Base-by-base conservation (phyloP, 2,113 vertebrate species). In the Dicrurus megarhynchus region DNA sequence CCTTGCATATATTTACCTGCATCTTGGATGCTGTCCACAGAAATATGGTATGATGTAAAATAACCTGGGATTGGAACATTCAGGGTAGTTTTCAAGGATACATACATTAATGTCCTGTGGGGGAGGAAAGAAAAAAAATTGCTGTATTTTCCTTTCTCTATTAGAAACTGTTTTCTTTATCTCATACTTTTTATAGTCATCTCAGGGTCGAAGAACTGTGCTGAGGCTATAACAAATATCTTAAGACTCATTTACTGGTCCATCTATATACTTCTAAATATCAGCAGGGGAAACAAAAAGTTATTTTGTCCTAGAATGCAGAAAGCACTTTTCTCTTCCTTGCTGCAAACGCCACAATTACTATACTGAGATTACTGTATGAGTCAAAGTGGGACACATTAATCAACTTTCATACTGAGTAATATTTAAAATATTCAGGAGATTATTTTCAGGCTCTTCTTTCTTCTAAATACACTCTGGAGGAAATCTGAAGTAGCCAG, bases 1-100 rank as follows among this genome's bases (percentile, higher is more conserved):
- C 7, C 21, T 70, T 74, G 28, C 32, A 46, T 41, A 33, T 81
- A 84, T 59, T 96, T 98, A 99, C 99, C 99, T 99, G 99, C 99
- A 99, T 97, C 99, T 98, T 90, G 99, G 99, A 97, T 99, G 99
- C 91, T 99, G 99, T 96, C 99, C 99, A 97, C 99, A 99, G 97
- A 99, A 99, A 90, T 99, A 99, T 0, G 99, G 99, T 60, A 99
- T 99, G 95, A 99, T 99, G 98, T 99, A 99, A 98, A 99, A 99
- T 75, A 99, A 97, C 64, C 98, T 98, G 92, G 99, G 99, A 95
- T 99, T 99, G 94, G 99, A 99, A 97, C 99, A 99, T 96, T 99
- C 99, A 2, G 99, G 99, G 77, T 99, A 99, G 96, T 99, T 99
- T 97, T 99, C 99, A 88, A 99, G 98, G 97, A 99, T 99, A 96